Conservation (phyloP, 2,888 invertebrate species). For the Calameuta idolon region DNA sequence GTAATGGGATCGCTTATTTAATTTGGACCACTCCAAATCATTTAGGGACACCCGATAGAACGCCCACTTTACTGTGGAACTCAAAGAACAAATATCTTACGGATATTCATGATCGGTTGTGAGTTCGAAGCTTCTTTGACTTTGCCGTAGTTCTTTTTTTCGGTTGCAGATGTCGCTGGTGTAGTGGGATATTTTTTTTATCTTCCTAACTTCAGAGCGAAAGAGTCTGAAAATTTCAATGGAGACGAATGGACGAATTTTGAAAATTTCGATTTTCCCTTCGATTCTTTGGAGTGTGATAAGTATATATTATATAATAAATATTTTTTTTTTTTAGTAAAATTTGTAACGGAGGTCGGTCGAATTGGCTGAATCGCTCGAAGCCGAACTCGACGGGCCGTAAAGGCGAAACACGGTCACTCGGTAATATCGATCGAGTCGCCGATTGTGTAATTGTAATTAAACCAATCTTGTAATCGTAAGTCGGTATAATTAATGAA, state of each 20-base stretch:
- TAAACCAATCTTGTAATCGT: constrained; percentile 53
- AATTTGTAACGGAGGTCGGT: no score
- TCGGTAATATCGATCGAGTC: constrained; percentile 29
- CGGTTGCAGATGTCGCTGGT: not conserved
- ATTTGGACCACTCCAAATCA: constrained; percentile 27
- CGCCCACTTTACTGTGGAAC: constrained; percentile 28
- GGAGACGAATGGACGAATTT: no score
- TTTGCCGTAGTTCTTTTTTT: not conserved
- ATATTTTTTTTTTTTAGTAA: no score
- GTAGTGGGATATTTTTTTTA: no score
- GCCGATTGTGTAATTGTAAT: constrained; percentile 55
- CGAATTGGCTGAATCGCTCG: no score
- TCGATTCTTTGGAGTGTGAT: no score
- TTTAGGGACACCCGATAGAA: constrained; percentile 9
- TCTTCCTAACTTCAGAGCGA: no score
- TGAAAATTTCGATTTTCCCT: no score
- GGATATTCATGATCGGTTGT: constrained; percentile 43
- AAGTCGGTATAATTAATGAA: constrained; percentile 57
- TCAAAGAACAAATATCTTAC: constrained; percentile 26
- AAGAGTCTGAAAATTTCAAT: no score
- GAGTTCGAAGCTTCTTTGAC: constrained; percentile 14
- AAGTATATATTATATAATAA: no score
- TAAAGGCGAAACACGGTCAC: not conserved
- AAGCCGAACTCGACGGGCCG: not conserved
- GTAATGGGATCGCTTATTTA: constrained; percentile 30